phyloP scores from a whole-genome alignment of 2,888 invertebrate species.

The Apoderus coryli region DNA sequence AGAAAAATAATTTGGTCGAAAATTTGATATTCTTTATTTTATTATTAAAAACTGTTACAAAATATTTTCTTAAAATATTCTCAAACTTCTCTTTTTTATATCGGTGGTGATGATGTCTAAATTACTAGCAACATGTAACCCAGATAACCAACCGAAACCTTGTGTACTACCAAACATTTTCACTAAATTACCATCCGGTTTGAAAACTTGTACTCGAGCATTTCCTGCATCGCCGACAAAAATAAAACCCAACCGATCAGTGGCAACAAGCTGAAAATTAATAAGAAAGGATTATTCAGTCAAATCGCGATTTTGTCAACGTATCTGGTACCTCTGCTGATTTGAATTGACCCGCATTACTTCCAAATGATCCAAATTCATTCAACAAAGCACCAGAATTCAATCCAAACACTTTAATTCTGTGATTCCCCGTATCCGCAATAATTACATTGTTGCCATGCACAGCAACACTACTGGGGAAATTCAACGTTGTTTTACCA shows the following conservation, averaged over 20 bases:
- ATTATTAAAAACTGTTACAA: no score
- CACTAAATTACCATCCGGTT: conserved; percentile 51
- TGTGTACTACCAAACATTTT: conserved; percentile 44
- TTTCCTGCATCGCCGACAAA: conserved; percentile 69
- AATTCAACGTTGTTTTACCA: conserved; percentile 42
- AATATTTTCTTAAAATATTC: conserved; percentile 32
- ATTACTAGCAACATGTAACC: conserved; percentile 44
- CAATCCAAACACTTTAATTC: no score
- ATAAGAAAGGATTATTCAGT: no score
- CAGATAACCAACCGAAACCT: conserved; percentile 55
- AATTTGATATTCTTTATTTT: no score
- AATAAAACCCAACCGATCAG: conserved; percentile 59
- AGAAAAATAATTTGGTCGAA: no score
- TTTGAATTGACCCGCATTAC: conserved; percentile 52
- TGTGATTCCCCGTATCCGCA: conserved; percentile 57
- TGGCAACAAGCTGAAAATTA: no score
- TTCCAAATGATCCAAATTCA: conserved; percentile 53
- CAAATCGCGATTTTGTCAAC: no score
- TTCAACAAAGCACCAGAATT: conserved; percentile 39
- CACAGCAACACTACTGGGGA: conserved; percentile 56
- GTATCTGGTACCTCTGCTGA: conserved; percentile 62
- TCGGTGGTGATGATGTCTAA: conserved; percentile 48
- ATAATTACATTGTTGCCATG: conserved; percentile 38
- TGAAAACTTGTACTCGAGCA: conserved; percentile 54
- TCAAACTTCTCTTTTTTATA: conserved; percentile 38